phyloP scores from a whole-genome alignment of 2,113 vertebrate genomes.

The Neolamprologus tretocephalus region DNA sequence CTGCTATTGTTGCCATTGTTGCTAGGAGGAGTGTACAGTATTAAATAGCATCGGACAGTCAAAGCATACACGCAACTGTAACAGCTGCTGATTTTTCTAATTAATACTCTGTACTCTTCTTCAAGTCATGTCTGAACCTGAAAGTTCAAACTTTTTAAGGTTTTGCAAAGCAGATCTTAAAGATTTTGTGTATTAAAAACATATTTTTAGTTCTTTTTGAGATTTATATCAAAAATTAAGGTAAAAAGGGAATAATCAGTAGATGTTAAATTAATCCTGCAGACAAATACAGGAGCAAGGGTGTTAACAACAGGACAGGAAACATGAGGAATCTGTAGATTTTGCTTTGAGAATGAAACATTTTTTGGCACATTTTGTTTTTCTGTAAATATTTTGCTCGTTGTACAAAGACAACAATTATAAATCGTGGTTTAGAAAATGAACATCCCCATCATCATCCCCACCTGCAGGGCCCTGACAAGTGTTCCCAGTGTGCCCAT shows the following conservation, averaged over 20 bases:
- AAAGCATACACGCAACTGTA: not conserved
- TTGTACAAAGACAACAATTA: not conserved
- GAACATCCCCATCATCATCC: not conserved
- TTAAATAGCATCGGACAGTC: not conserved
- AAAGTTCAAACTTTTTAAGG: not conserved
- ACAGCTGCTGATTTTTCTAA: not conserved
- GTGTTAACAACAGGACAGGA: not conserved
- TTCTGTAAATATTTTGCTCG: rapidly evolving
- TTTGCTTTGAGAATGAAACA: not conserved
- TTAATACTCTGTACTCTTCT: not conserved
- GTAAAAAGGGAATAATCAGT: rapidly evolving
- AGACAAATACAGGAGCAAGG: not conserved
- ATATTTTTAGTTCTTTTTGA: not conserved
- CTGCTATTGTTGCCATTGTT: not conserved
- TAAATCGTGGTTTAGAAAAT: not conserved
- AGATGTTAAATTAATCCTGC: not conserved
- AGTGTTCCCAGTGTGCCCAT: slow-evolving; percentile 79
- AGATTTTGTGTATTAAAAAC: not conserved
- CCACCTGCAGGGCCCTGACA: slow-evolving; percentile 74
- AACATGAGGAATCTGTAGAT: not conserved
- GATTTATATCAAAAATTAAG: not conserved
- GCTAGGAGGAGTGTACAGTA: not conserved
- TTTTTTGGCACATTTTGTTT: not conserved
- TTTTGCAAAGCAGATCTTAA: not conserved
- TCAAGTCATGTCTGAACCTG: not conserved